Evolutionary conservation across 2,797 vertebrate species (phyloP).

Genomic region (Graptemys geographica): DNA sequence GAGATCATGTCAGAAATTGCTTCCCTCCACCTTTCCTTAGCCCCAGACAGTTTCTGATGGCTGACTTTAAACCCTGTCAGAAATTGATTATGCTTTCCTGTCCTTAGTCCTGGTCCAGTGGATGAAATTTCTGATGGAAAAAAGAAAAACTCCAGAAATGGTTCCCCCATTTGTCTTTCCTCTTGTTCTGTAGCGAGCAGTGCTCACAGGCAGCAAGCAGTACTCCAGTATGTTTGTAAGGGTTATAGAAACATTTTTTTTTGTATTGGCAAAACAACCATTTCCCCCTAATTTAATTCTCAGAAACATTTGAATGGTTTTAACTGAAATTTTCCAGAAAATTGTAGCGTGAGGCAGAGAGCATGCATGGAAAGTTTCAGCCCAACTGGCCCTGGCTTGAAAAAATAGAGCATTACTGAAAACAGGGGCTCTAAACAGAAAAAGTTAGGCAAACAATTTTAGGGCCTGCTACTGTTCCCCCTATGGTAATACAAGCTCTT

Average conservation of each 20-base stretch:
- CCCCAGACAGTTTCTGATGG: not conserved
- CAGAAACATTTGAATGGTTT: rapidly evolving
- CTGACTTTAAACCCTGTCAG: not conserved
- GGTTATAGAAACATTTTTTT: not conserved
- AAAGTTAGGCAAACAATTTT: not conserved
- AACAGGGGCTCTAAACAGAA: not conserved
- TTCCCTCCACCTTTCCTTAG: not conserved
- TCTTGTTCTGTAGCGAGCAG: rapidly evolving
- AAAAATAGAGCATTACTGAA: rapidly evolving
- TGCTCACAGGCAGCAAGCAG: not conserved
- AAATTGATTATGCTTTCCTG: not conserved
- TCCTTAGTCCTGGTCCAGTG: not conserved
- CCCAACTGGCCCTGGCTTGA: rapidly evolving
- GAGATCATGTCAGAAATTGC: not conserved
- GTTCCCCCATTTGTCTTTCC: not conserved
- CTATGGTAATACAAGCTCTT: not conserved
- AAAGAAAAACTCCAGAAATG: not conserved
- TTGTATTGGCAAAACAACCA: rapidly evolving
- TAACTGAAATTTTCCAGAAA: rapidly evolving
- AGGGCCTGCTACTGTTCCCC: not conserved
- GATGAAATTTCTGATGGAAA: not conserved
- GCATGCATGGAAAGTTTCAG: rapidly evolving
- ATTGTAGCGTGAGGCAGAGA: rapidly evolving
- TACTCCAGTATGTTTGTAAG: rapidly evolving
- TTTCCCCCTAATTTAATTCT: not conserved